These are phyloP conservation scores for Ophion ellenae DNA, from an alignment of 2,888 invertebrate genomes.

Conservation along the genomic window DNA sequence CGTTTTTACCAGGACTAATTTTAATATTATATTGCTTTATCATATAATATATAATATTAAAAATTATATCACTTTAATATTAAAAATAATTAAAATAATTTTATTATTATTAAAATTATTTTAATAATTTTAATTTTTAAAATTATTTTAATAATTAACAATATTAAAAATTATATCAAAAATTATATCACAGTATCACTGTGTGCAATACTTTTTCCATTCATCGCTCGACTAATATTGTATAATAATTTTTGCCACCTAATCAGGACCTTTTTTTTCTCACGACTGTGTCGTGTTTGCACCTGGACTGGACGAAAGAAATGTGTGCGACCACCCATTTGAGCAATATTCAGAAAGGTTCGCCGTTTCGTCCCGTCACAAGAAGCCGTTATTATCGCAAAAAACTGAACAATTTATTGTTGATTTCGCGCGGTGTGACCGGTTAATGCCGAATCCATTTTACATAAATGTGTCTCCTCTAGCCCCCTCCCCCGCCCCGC, in stretches of 20 bases:
- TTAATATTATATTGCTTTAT: no score
- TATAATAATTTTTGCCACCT: not conserved
- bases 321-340: not conserved
- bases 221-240: not conserved
- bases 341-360: conserved; percentile 32
- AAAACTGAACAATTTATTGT: conserved; percentile 47
- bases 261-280: not conserved
- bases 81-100: no score
- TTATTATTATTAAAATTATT: no score
- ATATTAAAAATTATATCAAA: no score
- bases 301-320: not conserved
- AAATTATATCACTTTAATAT: no score
- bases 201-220: no score
- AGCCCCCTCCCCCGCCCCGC: not conserved
- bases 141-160: no score
- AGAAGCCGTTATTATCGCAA: not conserved
- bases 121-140: no score
- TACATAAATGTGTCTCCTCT: conserved; percentile 22
- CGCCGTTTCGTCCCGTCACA: not conserved
- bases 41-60: no score
- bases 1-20: no score
- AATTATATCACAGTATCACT: no score
- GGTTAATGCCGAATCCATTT: conserved; percentile 37
- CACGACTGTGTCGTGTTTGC: not conserved
- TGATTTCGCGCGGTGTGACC: conserved; percentile 17